These are phyloP conservation scores for Drosophila algonquin DNA, from an alignment of 2,888 invertebrate species.

Conservation along the genomic window DNA sequence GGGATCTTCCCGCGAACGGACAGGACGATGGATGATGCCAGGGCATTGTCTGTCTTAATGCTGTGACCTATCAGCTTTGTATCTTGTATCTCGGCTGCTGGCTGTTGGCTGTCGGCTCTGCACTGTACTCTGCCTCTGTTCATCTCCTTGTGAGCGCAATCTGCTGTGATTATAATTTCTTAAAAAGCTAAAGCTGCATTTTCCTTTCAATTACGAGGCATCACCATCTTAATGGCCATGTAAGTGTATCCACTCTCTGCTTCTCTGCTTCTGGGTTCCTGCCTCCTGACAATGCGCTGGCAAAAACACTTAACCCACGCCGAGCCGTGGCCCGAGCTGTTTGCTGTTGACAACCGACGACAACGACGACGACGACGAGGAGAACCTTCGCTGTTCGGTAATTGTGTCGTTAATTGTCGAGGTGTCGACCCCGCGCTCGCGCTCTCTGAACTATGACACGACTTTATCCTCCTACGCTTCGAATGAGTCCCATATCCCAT, in stretches of 20 bases:
- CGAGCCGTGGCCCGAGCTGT: slow-evolving; percentile 4
- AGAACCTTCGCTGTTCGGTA: slow-evolving; percentile 54
- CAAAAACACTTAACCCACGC: slow-evolving; percentile 68
- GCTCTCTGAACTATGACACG: slow-evolving; percentile 58
- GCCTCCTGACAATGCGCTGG: slow-evolving; percentile 52
- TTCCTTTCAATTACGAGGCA: slow-evolving; percentile 75
- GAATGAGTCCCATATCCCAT: slow-evolving; percentile 33
- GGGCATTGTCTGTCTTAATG: slow-evolving; percentile 66
- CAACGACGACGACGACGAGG: background rate
- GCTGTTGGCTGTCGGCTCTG: slow-evolving; percentile 14
- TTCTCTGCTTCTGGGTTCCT: background rate
- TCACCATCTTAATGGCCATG: slow-evolving; percentile 51
- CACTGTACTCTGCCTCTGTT: slow-evolving; percentile 34
- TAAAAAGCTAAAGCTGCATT: slow-evolving; percentile 81
- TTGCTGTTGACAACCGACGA: slow-evolving; percentile 11
- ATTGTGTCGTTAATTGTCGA: slow-evolving; percentile 79
- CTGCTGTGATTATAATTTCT: slow-evolving; percentile 79
- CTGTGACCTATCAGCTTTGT: slow-evolving; percentile 82
- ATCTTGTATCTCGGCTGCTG: slow-evolving; percentile 55
- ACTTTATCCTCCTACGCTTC: slow-evolving; percentile 26
- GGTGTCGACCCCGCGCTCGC: slow-evolving; percentile 47
- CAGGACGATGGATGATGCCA: slow-evolving; percentile 51
- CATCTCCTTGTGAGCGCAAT: slow-evolving; percentile 52
- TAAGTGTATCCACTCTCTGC: slow-evolving; percentile 62
- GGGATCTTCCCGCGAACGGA: slow-evolving; percentile 23